Evolutionary conservation across 35 echinoderm and acorn worm species (phyloP).

Genomic region (Ophioderma brevispina): DNA sequence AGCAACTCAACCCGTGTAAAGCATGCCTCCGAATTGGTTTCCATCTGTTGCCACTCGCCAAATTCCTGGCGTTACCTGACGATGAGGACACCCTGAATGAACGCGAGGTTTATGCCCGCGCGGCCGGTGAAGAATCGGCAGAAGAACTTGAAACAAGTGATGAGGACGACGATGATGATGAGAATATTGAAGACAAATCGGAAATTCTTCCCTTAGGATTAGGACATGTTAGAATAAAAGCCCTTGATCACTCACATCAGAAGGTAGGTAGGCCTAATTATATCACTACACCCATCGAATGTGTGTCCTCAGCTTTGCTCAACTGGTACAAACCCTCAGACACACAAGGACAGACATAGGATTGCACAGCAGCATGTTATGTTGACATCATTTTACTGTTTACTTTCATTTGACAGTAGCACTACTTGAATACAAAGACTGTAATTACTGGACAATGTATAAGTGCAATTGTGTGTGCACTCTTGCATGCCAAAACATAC

Average conservation of each 20-base stretch:
- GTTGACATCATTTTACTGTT: too few relatives aligned
- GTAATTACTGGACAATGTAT: too few relatives aligned
- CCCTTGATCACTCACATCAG: neutral
- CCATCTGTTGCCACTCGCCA: conserved; percentile 63
- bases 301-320: too few relatives aligned
- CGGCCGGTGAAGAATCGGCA: conserved; percentile 17
- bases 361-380: too few relatives aligned
- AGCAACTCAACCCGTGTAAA: conserved; percentile 77
- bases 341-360: too few relatives aligned
- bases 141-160: conserved; percentile 27
- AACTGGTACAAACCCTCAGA: too few relatives aligned
- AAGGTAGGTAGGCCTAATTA: too few relatives aligned
- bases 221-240: neutral
- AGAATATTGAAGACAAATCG: neutral
- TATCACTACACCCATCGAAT: too few relatives aligned
- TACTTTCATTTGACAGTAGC: too few relatives aligned
- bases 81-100: conserved; percentile 18
- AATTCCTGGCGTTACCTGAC: conserved; percentile 52
- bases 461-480: too few relatives aligned
- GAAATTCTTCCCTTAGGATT: neutral
- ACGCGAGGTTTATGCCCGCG: neutral
- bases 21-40: conserved; percentile 82
- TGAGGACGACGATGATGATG: neutral
- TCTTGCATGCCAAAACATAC: too few relatives aligned
- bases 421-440: too few relatives aligned